phyloP scores from a whole-genome alignment of 2,888 invertebrate species.

The Eupelmus urozonus region DNA sequence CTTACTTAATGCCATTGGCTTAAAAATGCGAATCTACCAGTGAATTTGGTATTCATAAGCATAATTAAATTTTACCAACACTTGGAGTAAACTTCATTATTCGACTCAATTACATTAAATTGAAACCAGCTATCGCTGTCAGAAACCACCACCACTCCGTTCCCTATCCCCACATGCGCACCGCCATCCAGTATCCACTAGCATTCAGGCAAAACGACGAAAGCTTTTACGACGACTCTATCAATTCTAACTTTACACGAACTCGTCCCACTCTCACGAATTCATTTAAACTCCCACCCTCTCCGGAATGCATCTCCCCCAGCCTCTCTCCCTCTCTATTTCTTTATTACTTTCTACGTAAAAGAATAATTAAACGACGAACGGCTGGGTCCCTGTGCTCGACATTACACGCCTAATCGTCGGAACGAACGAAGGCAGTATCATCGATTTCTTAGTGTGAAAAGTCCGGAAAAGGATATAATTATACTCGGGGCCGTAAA shows the following conservation, averaged over 20 bases:
- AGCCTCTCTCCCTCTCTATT: too few species aligned
- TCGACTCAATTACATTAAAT: too few species aligned
- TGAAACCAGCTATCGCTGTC: slow-evolving; percentile 51
- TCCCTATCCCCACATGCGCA: too few species aligned
- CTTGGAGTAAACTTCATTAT: too few species aligned
- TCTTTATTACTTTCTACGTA: neutral
- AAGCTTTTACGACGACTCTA: slow-evolving; percentile 31
- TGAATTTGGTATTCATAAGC: too few species aligned
- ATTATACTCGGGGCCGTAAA: slow-evolving; percentile 50
- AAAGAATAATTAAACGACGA: slow-evolving; percentile 50
- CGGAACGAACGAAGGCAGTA: slow-evolving; percentile 27
- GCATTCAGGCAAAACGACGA: slow-evolving; percentile 23
- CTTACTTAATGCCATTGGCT: too few species aligned
- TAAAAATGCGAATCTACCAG: too few species aligned
- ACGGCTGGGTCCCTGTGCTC: slow-evolving; percentile 11
- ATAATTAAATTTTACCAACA: too few species aligned
- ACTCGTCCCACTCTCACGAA: slow-evolving; percentile 17
- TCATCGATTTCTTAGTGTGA: slow-evolving; percentile 35
- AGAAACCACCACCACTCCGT: slow-evolving; percentile 21
- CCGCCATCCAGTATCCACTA: too few species aligned
- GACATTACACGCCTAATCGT: slow-evolving; percentile 53
- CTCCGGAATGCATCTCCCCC: neutral
- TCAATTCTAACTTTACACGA: slow-evolving; percentile 39
- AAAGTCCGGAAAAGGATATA: slow-evolving; percentile 44
- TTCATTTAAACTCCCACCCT: slow-evolving; percentile 28